Evolutionary conservation across 2,113 vertebrate species (phyloP).

Genomic region (Heterocephalus glaber): DNA sequence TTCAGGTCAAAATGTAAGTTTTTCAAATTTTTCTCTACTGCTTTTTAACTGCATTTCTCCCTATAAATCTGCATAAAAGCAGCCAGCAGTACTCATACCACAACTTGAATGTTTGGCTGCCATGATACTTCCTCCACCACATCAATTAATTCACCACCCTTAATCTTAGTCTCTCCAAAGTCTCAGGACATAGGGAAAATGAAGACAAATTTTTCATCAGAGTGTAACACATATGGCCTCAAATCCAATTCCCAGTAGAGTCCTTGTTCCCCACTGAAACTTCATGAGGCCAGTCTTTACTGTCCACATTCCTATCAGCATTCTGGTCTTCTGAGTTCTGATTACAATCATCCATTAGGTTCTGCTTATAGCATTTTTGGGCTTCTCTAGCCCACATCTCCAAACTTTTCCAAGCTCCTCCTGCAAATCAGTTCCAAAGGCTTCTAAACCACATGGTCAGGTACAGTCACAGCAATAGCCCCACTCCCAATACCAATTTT

Average conservation of each 20-base stretch:
- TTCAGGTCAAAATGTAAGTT: background rate
- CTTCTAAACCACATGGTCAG: background rate
- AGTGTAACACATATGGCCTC: background rate
- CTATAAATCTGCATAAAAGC: background rate
- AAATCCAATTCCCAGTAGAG: background rate
- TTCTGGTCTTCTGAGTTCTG: background rate
- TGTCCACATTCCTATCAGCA: background rate
- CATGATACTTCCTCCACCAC: background rate
- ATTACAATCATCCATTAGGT: background rate
- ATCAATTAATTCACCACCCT: background rate
- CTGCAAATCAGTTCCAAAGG: background rate
- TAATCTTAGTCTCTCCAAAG: background rate
- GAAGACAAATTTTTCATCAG: background rate
- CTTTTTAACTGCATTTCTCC: background rate
- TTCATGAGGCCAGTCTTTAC: background rate
- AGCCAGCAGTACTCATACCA: background rate
- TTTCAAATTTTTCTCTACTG: background rate
- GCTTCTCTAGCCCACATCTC: background rate
- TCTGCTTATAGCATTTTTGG: background rate
- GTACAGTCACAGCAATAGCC: background rate
- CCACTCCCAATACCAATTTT: background rate
- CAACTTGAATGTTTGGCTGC: background rate
- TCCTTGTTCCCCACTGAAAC: background rate
- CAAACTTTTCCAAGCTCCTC: background rate
- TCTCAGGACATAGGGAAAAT: background rate